Conservation (phyloP, 2,113 vertebrate genomes). For the Hassar affinis region DNA sequence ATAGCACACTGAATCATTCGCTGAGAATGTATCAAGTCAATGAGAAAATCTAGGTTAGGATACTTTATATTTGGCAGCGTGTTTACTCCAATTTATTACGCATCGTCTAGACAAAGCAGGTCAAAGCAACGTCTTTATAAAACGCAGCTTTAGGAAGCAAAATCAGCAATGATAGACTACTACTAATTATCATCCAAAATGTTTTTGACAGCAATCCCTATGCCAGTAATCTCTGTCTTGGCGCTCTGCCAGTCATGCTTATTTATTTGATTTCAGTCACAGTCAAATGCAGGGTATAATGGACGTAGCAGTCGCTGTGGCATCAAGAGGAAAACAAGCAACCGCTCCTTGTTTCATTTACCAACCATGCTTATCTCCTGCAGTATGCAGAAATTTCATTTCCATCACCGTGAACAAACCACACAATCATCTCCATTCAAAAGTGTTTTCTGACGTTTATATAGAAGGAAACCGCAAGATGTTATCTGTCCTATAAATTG, state of each 20-base stretch:
- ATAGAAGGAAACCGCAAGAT: neutral
- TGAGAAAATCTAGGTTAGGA: conserved; percentile 40
- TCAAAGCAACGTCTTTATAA: conserved; percentile 28
- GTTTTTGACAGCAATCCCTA: conserved; percentile 68
- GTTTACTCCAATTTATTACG: conserved; percentile 39
- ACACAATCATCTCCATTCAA: conserved; percentile 21
- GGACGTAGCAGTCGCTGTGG: conserved; percentile 29
- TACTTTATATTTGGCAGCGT: conserved; percentile 27
- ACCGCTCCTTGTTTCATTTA: conserved; percentile 54
- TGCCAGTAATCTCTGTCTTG: conserved; percentile 66
- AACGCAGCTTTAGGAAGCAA: conserved; percentile 53
- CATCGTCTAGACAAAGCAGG: conserved; percentile 40
- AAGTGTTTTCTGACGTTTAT: neutral
- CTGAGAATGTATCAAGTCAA: conserved; percentile 31
- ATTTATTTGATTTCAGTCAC: conserved; percentile 69
- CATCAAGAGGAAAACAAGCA: conserved; percentile 38
- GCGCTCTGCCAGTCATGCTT: conserved; percentile 60
- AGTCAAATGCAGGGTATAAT: conserved; percentile 59
- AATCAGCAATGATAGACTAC: conserved; percentile 63
- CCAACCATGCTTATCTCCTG: conserved; percentile 61
- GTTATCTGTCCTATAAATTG: neutral
- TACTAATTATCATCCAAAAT: conserved; percentile 70
- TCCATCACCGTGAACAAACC: conserved; percentile 50
- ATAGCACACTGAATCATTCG: conserved; percentile 31
- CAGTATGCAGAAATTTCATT: conserved; percentile 55